phyloP scores from a whole-genome alignment of 2,888 invertebrate species.

The Boloria euphrosyne region DNA sequence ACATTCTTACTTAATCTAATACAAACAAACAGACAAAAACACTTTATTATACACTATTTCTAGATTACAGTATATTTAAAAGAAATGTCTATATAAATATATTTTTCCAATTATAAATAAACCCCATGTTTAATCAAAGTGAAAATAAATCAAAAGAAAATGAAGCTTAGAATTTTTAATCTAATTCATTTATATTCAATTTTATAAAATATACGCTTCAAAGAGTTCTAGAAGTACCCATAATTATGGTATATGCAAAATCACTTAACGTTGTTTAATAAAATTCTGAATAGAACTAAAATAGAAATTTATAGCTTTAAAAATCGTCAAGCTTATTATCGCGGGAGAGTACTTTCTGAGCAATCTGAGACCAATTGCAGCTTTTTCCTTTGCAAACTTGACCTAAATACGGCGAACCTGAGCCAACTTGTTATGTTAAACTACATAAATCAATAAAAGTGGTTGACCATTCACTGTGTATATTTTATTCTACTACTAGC shows the following conservation, averaged over 20 bases:
- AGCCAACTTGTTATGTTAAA: neutral
- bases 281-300: constrained; percentile 5
- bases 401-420: constrained; percentile 19
- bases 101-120: no score
- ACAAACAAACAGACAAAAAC: no score
- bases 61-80: no score
- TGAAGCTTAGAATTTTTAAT: no score
- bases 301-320: constrained; percentile 16
- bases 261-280: constrained; percentile 10
- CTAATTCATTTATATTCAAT: neutral
- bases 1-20: no score
- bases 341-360: constrained; percentile 6
- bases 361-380: constrained; percentile 6
- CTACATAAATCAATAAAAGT: constrained; percentile 13
- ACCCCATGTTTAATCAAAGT: no score
- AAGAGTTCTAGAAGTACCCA: constrained; percentile 4
- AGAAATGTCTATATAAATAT: no score
- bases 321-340: constrained; percentile 23
- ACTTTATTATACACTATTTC: no score
- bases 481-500: no score
- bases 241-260: constrained; percentile 12
- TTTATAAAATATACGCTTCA: neutral
- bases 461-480: neutral
- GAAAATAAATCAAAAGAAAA: no score
- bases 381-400: constrained; percentile 14